A percentile compares a stretch with the other conserved stretches of the same genome.
Evolutionary conservation across 2,113 vertebrate genomes (phyloP).

Genomic region (Pagrus major): DNA sequence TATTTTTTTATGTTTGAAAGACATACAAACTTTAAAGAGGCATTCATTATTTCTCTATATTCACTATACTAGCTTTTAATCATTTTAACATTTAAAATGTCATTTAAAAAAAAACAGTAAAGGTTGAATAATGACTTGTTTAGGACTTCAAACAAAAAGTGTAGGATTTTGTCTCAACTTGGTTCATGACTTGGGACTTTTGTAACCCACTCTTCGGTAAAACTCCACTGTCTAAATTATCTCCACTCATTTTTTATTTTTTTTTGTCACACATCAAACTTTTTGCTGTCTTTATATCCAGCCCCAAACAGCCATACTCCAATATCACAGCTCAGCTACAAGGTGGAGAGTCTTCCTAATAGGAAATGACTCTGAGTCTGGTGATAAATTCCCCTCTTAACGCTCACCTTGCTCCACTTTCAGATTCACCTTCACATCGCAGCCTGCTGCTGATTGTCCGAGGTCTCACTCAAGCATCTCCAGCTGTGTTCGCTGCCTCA

Average conservation of each 20-base stretch:
- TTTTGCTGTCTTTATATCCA: neutral
- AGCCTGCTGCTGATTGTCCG: conserved; percentile 35
- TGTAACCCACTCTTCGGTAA: too few relatives aligned
- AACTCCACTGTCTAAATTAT: neutral
- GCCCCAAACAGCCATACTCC: conserved; percentile 4
- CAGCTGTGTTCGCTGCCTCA: conserved; percentile 39
- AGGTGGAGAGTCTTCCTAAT: conserved; percentile 1
- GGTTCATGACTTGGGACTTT: neutral
- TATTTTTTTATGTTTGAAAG: conserved; percentile 5
- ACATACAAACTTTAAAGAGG: neutral
- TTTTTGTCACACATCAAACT: conserved; percentile 3
- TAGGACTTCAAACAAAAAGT: neutral
- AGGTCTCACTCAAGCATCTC: conserved; percentile 52
- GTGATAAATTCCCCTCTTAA: conserved; percentile 55
- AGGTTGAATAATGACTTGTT: neutral
- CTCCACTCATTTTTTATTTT: neutral
- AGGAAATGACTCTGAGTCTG: conserved; percentile 23
- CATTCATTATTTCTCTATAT: neutral
- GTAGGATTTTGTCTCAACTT: neutral
- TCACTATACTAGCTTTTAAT: neutral
- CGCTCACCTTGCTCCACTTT: conserved; percentile 64
- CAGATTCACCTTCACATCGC: conserved; percentile 52
- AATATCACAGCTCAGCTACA: conserved; percentile 36
- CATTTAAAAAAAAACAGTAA: too few relatives aligned
- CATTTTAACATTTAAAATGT: too few relatives aligned